phyloP scores from a whole-genome alignment of 2,797 vertebrate genomes.

The Sebastes nivosus region DNA sequence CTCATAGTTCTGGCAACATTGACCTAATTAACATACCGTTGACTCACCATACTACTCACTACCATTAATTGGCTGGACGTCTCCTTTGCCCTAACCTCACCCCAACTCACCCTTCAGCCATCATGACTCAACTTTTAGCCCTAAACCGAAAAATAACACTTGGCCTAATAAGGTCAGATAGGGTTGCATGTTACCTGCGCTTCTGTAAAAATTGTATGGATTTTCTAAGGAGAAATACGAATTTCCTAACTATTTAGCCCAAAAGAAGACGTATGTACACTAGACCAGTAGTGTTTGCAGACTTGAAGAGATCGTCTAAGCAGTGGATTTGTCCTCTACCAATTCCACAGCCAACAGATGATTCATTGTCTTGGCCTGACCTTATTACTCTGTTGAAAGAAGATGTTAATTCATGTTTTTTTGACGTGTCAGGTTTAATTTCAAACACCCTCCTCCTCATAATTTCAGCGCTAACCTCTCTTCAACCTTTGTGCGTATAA shows the following conservation, averaged over 20 bases:
- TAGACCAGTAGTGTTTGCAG: background rate
- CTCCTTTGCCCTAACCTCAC: constrained; percentile 6
- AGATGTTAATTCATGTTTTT: constrained; percentile 61
- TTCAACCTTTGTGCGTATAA: background rate
- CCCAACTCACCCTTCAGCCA: background rate
- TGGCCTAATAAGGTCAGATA: background rate
- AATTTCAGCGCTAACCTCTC: constrained; percentile 13
- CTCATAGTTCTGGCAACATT: background rate
- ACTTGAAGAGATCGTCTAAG: constrained; percentile 2
- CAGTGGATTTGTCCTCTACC: constrained; percentile 34
- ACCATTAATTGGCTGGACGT: constrained; percentile 12
- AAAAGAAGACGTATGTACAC: background rate
- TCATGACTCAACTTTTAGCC: constrained; percentile 1
- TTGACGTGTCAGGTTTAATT: constrained; percentile 48
- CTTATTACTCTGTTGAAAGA: constrained; percentile 44
- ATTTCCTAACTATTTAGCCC: background rate
- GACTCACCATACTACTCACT: background rate
- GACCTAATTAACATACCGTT: constrained; percentile 28
- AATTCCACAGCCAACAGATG: constrained; percentile 44
- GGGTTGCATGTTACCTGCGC: background rate
- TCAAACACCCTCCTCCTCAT: constrained; percentile 22
- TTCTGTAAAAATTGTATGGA: background rate
- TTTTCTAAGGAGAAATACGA: background rate
- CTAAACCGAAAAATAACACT: constrained; percentile 29
- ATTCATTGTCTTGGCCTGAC: constrained; percentile 45